phyloP scores from a whole-genome alignment of 2,113 vertebrate species.

The Chaetodon trifascialis region DNA sequence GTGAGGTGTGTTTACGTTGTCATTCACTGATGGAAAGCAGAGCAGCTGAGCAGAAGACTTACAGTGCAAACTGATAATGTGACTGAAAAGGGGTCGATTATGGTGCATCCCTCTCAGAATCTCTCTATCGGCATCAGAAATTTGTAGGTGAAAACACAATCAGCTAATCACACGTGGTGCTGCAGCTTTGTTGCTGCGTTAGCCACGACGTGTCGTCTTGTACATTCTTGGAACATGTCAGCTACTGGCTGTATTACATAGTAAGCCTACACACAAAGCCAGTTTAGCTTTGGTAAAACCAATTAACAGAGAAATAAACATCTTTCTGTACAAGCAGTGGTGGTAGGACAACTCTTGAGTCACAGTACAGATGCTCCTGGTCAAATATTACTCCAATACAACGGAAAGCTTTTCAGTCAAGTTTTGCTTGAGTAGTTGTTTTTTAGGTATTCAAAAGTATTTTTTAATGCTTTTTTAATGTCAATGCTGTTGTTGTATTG shows the following conservation, averaged over 20 bases:
- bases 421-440: too few relatives aligned
- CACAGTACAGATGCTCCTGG: too few relatives aligned
- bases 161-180: not conserved
- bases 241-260: too few relatives aligned
- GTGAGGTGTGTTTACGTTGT: not conserved
- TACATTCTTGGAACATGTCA: not conserved
- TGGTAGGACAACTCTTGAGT: too few relatives aligned
- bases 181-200: not conserved
- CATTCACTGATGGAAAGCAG: not conserved
- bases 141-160: not conserved
- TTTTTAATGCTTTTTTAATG: too few relatives aligned
- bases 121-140: not conserved
- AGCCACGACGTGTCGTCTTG: not conserved
- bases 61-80: not conserved
- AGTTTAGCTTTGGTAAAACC: not conserved
- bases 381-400: too few relatives aligned
- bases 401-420: too few relatives aligned
- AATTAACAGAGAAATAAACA: not conserved
- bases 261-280: not conserved
- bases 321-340: not conserved
- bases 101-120: not conserved
- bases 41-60: not conserved
- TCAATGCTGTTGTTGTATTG: too few relatives aligned
- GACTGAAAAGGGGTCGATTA: not conserved
- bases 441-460: too few relatives aligned